These are phyloP conservation scores for Paracanthobrama guichenoti DNA, from an alignment of 2,113 vertebrate genomes.

Conservation along the genomic window DNA sequence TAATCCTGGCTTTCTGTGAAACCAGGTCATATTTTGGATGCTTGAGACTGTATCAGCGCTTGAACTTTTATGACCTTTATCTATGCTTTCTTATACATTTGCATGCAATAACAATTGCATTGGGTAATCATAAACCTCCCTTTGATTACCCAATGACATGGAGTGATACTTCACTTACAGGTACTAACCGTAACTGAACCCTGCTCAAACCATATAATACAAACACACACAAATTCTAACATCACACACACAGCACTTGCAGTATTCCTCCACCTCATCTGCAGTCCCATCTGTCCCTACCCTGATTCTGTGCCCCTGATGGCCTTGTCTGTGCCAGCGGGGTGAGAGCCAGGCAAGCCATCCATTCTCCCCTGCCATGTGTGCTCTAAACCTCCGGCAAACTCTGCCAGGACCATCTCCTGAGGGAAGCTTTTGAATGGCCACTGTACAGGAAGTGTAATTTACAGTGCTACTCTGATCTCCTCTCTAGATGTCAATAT, in stretches of 20 bases:
- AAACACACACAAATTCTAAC: constrained; percentile 6
- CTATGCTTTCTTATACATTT: background rate
- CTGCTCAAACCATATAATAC: background rate
- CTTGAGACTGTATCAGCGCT: background rate
- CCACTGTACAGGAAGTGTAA: constrained; percentile 36
- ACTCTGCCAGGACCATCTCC: background rate
- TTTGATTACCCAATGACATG: background rate
- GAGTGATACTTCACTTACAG: background rate
- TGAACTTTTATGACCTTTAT: background rate
- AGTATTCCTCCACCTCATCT: background rate
- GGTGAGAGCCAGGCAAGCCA: constrained; percentile 16
- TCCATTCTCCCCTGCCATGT: constrained; percentile 18
- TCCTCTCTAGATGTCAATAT: constrained; percentile 41
- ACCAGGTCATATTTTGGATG: too few relatives aligned
- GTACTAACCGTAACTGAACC: background rate
- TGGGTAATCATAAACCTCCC: background rate
- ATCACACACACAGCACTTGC: background rate
- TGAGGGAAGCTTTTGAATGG: background rate
- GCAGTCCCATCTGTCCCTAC: constrained; percentile 30
- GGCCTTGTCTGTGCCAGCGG: background rate
- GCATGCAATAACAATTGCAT: background rate
- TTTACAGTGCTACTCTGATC: constrained; percentile 56
- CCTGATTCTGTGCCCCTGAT: background rate
- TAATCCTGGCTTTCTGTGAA: too few relatives aligned
- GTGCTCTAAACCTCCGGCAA: constrained; percentile 24